Conservation (phyloP, 2,888 invertebrate species). For the Vandiemenella viatica region DNA sequence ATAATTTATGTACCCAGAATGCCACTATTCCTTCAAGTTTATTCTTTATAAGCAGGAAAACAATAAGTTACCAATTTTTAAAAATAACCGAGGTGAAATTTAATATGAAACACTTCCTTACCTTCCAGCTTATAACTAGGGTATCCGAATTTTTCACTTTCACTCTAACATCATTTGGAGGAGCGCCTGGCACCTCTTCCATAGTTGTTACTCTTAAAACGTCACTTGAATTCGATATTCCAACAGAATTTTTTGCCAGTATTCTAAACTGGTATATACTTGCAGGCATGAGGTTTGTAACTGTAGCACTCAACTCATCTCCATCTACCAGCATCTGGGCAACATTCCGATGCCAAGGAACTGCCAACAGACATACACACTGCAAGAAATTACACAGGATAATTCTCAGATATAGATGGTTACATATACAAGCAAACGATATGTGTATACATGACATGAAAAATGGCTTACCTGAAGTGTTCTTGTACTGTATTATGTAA, state of each 20-base stretch:
- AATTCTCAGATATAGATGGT: too few relatives aligned
- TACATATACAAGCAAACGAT: too few relatives aligned
- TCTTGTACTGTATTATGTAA: slow-evolving; percentile 26
- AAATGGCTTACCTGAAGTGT: slow-evolving; percentile 15
- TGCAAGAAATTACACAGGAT: too few relatives aligned
- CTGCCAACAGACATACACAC: too few relatives aligned
- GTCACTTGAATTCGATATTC: slow-evolving; percentile 25
- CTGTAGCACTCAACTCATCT: not conserved
- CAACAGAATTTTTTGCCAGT: slow-evolving; percentile 27
- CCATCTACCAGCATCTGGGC: slow-evolving; percentile 7
- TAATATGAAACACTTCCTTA: too few relatives aligned
- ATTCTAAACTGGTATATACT: slow-evolving; percentile 27
- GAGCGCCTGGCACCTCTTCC: slow-evolving; percentile 28
- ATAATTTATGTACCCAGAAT: too few relatives aligned
- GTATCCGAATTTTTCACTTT: slow-evolving; percentile 27
- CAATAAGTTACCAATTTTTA: too few relatives aligned
- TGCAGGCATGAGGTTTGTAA: slow-evolving; percentile 24
- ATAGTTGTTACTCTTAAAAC: slow-evolving; percentile 23
- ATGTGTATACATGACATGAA: too few relatives aligned
- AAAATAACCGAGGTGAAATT: too few relatives aligned
- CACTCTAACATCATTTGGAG: slow-evolving; percentile 27
- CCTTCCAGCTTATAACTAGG: slow-evolving; percentile 29
- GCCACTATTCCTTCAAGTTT: too few relatives aligned
- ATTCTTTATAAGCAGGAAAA: too few relatives aligned
- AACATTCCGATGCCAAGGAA: not conserved